Evolutionary conservation across 2,888 invertebrate genomes (phyloP), one percentile per base, ranked within the genome.

Genomic region (Dasypogon diadema): DNA sequence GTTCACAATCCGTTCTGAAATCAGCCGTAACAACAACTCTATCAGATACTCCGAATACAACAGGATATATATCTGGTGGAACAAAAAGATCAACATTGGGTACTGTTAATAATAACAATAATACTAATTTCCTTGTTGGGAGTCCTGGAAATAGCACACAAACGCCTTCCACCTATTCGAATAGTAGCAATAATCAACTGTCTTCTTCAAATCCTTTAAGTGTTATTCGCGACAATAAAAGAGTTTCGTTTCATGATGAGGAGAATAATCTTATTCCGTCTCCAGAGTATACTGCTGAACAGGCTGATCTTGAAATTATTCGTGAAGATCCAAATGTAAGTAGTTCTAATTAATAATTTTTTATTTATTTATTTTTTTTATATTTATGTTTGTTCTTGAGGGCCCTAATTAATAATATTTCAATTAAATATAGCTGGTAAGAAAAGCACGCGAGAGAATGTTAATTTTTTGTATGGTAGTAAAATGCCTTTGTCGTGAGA

Each of bases 311-410:
- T 82, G 82, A 86, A 81, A 80, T 89, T 80, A 89, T 90, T 75
- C 86, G 92, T 81, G 94, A 95, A 86, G 95, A 95, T 88, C 92
- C 93, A 70, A 93, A 93, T 85, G 95, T 95, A 87, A 91, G 92
- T 90, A 30, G 0, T 12, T 12, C 12, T 56, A 10, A 4, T 16
- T 14, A 55, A 54, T 26, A 56, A 58, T 48, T 46, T 16, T 16
- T 58, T 63, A 54, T n/a, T n/a, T n/a, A n/a, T n/a, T n/a, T n/a
- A n/a, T n/a, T n/a, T n/a, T n/a, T n/a, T n/a, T n/a, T n/a, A n/a
- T n/a, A n/a, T n/a, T n/a, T n/a, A n/a, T n/a, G n/a, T n/a, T n/a
- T n/a, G n/a, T n/a, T n/a, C n/a, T n/a, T n/a, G n/a, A n/a, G n/a
- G n/a, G n/a, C n/a, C n/a, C n/a, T n/a, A n/a, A n/a, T n/a, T n/a